These are phyloP conservation scores for Erethizon dorsatum DNA, from an alignment of 2,797 vertebrate genomes.

Conservation along the genomic window DNA sequence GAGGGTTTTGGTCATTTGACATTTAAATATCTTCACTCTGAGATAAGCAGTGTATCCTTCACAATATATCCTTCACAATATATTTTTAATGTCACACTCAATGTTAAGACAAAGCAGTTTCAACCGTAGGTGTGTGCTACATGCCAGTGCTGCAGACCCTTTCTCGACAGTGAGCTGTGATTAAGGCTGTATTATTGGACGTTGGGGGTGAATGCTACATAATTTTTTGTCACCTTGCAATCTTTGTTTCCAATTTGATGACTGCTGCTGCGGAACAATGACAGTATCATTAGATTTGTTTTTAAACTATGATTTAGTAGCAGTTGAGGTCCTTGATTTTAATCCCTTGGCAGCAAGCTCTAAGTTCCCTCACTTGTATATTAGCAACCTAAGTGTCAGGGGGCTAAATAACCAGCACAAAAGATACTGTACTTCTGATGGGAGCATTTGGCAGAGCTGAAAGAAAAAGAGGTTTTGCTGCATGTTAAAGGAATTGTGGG, in stretches of 20 bases:
- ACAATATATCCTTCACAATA: constrained; percentile 42
- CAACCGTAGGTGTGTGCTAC: constrained; percentile 86
- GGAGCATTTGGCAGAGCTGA: constrained; percentile 97
- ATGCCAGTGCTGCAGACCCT: constrained; percentile 87
- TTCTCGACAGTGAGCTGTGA: constrained; percentile 84
- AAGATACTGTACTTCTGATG: constrained; percentile 94
- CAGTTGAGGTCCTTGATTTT: constrained; percentile 77
- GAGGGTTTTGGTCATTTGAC: constrained; percentile 78
- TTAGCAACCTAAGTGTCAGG: constrained; percentile 77
- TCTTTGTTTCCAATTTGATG: constrained; percentile 83
- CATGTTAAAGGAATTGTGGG: constrained; percentile 92
- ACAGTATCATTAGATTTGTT: constrained; percentile 74
- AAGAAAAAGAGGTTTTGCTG: constrained; percentile 94
- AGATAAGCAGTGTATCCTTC: constrained; percentile 82
- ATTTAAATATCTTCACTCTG: constrained; percentile 75
- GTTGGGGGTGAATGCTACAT: constrained; percentile 85
- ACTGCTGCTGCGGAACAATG: constrained; percentile 83
- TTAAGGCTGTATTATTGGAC: constrained; percentile 87
- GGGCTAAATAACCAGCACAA: constrained; percentile 89
- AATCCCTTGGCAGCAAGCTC: constrained; percentile 78
- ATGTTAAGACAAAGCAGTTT: constrained; percentile 87
- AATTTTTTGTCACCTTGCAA: constrained; percentile 76
- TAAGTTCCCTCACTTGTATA: constrained; percentile 79
- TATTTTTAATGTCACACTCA: constrained; percentile 82
- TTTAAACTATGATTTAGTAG: constrained; percentile 83